Evolutionary conservation across 2,888 invertebrate genomes (phyloP).

Genomic region (Auanema sp.): DNA sequence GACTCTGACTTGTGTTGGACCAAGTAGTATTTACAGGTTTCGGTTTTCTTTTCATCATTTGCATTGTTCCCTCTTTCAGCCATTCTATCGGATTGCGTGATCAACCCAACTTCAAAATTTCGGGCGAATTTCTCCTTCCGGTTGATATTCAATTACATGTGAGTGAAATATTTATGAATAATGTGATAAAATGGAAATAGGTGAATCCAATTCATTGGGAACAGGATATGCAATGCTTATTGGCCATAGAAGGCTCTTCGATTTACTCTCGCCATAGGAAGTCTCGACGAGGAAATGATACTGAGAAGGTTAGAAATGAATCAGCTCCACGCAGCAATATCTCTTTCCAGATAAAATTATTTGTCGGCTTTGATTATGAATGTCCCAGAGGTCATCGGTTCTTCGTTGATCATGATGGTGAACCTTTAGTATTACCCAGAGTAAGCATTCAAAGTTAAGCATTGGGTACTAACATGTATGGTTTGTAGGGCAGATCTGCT

Average conservation of each 20-base stretch:
- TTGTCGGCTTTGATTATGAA: slow-evolving; percentile 94
- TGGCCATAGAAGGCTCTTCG: slow-evolving; percentile 17
- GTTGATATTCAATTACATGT: slow-evolving; percentile 77
- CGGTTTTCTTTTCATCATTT: slow-evolving; percentile 5
- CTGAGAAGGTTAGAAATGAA: slow-evolving; percentile 2
- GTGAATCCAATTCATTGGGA: slow-evolving; percentile 17
- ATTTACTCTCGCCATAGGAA: slow-evolving; percentile 11
- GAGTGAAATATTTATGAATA: background rate
- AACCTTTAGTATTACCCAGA: slow-evolving; percentile 29
- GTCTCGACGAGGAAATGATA: background rate
- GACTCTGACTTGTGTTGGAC: slow-evolving; percentile 85
- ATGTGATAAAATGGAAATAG: slow-evolving; percentile 5
- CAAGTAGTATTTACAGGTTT: slow-evolving; percentile 79
- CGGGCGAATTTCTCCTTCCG: slow-evolving; percentile 86
- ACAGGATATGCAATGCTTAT: slow-evolving; percentile 15
- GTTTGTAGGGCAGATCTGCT: slow-evolving; percentile 7
- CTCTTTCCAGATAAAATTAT: slow-evolving; percentile 65
- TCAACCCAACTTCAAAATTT: slow-evolving; percentile 85
- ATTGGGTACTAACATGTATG: background rate
- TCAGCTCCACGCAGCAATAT: background rate
- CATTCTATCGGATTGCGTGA: slow-evolving; percentile 75
- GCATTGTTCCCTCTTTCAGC: slow-evolving; percentile 15
- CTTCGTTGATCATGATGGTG: slow-evolving; percentile 71
- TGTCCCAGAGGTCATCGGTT: slow-evolving; percentile 95
- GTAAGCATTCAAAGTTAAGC: background rate